These are phyloP conservation scores for Sycophila sp. DNA, from an alignment of 1,140 invertebrate species.

Conservation along the genomic window DNA sequence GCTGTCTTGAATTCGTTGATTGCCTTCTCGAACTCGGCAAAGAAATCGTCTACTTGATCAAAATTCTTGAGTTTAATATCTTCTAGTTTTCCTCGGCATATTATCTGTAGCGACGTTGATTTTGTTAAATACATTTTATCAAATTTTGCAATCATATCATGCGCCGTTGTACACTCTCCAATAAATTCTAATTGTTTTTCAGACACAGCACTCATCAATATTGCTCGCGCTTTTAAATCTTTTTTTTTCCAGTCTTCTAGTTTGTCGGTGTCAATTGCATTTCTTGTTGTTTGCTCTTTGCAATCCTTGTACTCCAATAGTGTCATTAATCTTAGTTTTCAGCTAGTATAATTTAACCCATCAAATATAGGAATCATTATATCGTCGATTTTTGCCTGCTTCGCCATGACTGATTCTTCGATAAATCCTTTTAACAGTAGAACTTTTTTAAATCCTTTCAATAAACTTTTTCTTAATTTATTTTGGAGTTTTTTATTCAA, in stretches of 20 bases:
- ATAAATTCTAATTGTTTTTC: constrained; percentile 41
- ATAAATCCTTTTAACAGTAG: neutral
- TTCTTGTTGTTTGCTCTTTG: neutral
- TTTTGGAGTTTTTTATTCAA: neutral
- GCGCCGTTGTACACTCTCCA: neutral
- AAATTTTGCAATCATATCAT: constrained; percentile 34
- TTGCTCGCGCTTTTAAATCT: constrained; percentile 38
- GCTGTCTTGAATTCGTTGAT: constrained; percentile 52
- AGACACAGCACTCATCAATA: constrained; percentile 37
- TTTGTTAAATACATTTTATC: constrained; percentile 34
- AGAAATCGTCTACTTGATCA: constrained; percentile 49
- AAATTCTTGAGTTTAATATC: constrained; percentile 41
- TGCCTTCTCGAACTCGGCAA: constrained; percentile 54
- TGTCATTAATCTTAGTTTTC: constrained; percentile 35
- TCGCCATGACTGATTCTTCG: constrained; percentile 29
- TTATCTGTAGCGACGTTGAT: constrained; percentile 42
- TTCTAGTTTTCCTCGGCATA: constrained; percentile 39
- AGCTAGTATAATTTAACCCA: constrained; percentile 32
- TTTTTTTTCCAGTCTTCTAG: constrained; percentile 21
- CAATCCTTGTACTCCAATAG: constrained; percentile 34
- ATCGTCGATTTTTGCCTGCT: constrained; percentile 27
- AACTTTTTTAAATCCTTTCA: neutral
- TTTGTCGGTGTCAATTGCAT: constrained; percentile 8
- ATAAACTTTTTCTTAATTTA: constrained; percentile 2
- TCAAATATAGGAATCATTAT: constrained; percentile 37